phyloP scores from a whole-genome alignment of 2,113 vertebrate genomes.

The Antigone vipio region DNA sequence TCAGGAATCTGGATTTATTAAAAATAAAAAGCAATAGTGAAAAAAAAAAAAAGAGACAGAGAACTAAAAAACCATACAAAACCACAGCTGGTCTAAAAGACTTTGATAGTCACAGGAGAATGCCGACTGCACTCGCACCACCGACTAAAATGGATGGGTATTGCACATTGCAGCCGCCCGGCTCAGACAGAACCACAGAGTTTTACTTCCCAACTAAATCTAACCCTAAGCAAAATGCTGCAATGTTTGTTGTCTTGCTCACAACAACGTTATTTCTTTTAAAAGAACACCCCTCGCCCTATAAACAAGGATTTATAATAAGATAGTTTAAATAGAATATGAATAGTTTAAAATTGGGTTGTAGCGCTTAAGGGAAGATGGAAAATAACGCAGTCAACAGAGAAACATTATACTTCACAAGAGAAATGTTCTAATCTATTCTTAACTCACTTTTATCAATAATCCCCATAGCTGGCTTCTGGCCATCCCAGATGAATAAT shows the following conservation, averaged over 20 bases:
- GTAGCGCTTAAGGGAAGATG: background rate
- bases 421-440: constrained; percentile 66
- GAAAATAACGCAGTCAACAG: constrained; percentile 23
- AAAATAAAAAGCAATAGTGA: background rate
- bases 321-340: background rate
- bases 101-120: background rate
- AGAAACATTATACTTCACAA: constrained; percentile 48
- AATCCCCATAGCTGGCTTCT: constrained; percentile 32
- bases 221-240: background rate
- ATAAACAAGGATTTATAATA: background rate
- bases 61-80: background rate
- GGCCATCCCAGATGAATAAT: constrained; percentile 49
- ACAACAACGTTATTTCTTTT: background rate
- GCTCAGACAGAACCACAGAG: background rate
- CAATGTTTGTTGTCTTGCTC: background rate
- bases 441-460: constrained; percentile 66
- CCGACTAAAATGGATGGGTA: background rate
- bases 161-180: background rate
- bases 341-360: constrained; percentile 12
- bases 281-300: background rate
- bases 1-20: background rate
- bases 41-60: background rate
- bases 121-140: background rate
- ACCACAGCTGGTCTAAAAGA: background rate
- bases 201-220: background rate